Base-by-base conservation (phyloP, 2,797 vertebrate genomes). In the Geotrypetes seraphini region DNA sequence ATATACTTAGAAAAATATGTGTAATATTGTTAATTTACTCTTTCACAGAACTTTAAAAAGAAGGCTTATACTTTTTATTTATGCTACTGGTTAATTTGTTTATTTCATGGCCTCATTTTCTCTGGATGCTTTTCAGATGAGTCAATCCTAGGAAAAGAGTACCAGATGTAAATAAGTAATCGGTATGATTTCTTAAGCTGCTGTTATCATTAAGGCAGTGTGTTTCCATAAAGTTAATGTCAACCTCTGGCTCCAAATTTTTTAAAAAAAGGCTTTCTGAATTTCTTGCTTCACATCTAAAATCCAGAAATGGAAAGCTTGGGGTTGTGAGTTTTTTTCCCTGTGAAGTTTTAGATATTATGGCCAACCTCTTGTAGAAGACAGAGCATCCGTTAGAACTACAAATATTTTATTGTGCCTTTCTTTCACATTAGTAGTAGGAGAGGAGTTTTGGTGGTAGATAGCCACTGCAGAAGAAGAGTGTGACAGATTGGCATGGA, bases 51-150 rank as follows among this genome's bases (percentile, higher is more conserved):
- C n/a, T n/a, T n/a, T n/a, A n/a, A 21, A 40, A 41, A 50, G 21
- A 52, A 33, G 29, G 14, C 25, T 20, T 39, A 50, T 36, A 23
- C 8, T 10, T 48, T 33, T 43, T 64, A 40, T 50, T 58, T 54
- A 41, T 50, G 49, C 47, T 64, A 47, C 46, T 29, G 40, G 49
- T 43, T 16, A 48, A 18, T 57, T 63, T 56, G 56, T 71, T 67
- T 68, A 54, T 34, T 43, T 44, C 47, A 13, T 33, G 19, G 29
- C 19, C 10, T 15, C 22, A 42, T 28, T 43, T 10, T 25, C n/a
- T 31, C 1, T 13, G 54, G 35, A 11, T 5, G 18, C 13, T n/a
- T n/a, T n/a, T n/a, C n/a, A n/a, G n/a, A n/a, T n/a, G n/a, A n/a
- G n/a, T n/a, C n/a, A n/a, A n/a, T n/a, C n/a, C n/a, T n/a, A n/a